Percentiles rank a stretch among this genome's conserved stretches.
Conservation (phyloP, 2,888 invertebrate genomes). For the Caradrina kadenii region DNA sequence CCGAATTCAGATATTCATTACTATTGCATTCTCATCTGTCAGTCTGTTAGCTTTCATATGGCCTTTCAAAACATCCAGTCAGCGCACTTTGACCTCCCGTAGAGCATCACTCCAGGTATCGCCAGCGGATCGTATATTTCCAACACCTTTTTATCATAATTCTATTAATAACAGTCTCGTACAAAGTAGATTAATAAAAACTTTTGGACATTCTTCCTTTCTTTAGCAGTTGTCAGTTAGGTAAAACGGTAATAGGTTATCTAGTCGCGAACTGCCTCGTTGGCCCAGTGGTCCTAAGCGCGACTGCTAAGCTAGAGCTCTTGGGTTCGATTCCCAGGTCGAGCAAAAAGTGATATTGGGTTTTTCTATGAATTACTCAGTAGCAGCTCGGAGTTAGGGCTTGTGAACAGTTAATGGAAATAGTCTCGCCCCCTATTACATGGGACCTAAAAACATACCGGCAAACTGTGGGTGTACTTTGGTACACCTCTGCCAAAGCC, state of each 20-base stretch:
- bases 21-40: conserved; percentile 22
- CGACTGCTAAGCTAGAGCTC: too few species aligned
- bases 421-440: too few species aligned
- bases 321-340: too few species aligned
- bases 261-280: too few species aligned
- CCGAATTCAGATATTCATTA: neutral
- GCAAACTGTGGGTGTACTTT: too few species aligned
- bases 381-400: too few species aligned
- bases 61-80: conserved; percentile 55
- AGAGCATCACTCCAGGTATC: conserved; percentile 47
- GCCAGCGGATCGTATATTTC: conserved; percentile 28
- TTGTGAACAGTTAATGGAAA: too few species aligned
- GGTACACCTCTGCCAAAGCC: too few species aligned
- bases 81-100: conserved; percentile 49
- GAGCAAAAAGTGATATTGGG: too few species aligned
- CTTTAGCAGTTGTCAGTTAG: conserved; percentile 6
- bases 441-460: too few species aligned
- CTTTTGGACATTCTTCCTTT: conserved; percentile 22
- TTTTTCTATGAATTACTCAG: too few species aligned
- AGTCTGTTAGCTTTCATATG: conserved; percentile 26
- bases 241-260: conserved; percentile 7
- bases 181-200: conserved; percentile 17
- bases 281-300: too few species aligned
- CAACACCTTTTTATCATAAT: conserved; percentile 46
- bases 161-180: conserved; percentile 11